Percentiles rank a stretch among this genome's conserved stretches.
Evolutionary conservation across 2,888 invertebrate genomes (phyloP).

Genomic region (Pycnomerus fuliginosus): DNA sequence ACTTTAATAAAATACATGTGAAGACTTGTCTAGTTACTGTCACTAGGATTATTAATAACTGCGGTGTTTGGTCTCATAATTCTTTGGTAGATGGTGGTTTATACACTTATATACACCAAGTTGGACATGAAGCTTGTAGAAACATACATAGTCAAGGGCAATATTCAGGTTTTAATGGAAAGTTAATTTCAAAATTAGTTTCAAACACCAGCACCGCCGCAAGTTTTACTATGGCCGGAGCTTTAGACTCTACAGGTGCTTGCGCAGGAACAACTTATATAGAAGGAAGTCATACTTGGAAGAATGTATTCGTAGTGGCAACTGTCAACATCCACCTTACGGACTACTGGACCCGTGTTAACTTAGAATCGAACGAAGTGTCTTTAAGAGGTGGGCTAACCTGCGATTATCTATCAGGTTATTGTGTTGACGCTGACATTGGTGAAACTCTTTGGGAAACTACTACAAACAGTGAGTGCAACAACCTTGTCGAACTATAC

Average conservation of each 20-base stretch:
- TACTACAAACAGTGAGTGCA: background rate
- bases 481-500: background rate
- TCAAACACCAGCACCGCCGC: background rate
- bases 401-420: background rate
- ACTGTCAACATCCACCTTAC: background rate
- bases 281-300: background rate
- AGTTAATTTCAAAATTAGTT: background rate
- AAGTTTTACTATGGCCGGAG: background rate
- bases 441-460: background rate
- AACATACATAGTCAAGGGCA: background rate
- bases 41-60: background rate
- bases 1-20: background rate
- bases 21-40: background rate
- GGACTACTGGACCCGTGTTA: background rate
- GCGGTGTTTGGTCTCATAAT: background rate
- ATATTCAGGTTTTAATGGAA: background rate
- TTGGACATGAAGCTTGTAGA: background rate
- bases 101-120: background rate
- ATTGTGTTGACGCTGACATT: too few species aligned
- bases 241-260: background rate
- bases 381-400: background rate
- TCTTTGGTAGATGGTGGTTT: background rate
- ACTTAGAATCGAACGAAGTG: background rate
- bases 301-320: background rate
- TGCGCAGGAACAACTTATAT: background rate